A percentile compares a stretch with the other conserved stretches of the same genome.
Evolutionary conservation across 2,888 invertebrate species (phyloP).

Genomic region (Stenodema calcarata): DNA sequence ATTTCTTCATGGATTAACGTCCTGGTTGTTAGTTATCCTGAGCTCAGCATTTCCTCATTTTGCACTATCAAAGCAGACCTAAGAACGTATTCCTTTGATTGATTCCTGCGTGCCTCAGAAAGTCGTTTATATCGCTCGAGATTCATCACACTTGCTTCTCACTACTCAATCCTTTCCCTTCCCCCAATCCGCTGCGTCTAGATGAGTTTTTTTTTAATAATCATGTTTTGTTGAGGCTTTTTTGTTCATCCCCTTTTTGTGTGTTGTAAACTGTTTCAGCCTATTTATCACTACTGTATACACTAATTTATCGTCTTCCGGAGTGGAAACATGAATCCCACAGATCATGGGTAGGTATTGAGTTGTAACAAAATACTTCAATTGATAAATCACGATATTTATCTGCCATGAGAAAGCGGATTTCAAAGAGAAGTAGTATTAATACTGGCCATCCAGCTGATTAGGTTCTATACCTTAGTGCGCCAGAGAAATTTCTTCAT

Average conservation of each 20-base stretch:
- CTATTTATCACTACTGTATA: constrained; percentile 28
- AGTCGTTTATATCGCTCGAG: too few relatives aligned
- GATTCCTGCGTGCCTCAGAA: too few relatives aligned
- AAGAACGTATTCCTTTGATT: too few relatives aligned
- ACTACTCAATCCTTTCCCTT: neutral
- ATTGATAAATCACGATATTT: neutral
- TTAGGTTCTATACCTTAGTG: too few relatives aligned
- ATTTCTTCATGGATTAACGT: too few relatives aligned
- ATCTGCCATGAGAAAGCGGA: neutral
- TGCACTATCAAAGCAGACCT: too few relatives aligned
- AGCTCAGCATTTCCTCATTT: too few relatives aligned
- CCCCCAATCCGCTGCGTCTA: neutral
- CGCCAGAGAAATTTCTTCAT: too few relatives aligned
- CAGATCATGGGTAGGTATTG: constrained; percentile 56
- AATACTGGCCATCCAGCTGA: too few relatives aligned
- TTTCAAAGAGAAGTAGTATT: too few relatives aligned
- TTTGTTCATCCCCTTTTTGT: constrained; percentile 43
- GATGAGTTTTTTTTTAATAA: neutral
- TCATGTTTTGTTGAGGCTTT: neutral
- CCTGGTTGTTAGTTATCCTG: too few relatives aligned
- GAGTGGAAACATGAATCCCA: constrained; percentile 57
- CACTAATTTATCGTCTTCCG: constrained; percentile 47
- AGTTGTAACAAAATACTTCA: neutral
- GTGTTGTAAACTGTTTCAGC: constrained; percentile 52
- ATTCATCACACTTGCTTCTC: too few relatives aligned